Base-by-base conservation (phyloP, 2,888 invertebrate genomes). In the Leptinotarsa juncta region DNA sequence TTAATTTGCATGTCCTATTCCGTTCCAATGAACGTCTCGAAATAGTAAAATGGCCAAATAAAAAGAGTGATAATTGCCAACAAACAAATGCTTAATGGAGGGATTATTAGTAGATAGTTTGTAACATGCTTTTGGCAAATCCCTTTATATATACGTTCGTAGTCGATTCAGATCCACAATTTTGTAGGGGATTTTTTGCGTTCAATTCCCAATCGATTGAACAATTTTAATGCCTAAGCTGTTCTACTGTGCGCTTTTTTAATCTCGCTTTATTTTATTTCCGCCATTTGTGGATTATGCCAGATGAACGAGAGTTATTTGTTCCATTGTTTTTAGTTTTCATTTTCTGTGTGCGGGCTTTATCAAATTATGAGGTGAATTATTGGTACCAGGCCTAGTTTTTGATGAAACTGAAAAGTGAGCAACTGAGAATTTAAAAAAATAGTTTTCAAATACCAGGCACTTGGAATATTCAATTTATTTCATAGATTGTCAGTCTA, bases 31-130 rank as follows among this genome's bases (percentile, higher is more conserved):
- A 32, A 16, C 62, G 42, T 62, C 62, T 62, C 26, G 32, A 26
- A 62, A 62, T 42, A 42, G 42, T n/a, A 18, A 53, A 72, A 71
- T 67, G 65, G 32, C 62, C 26, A 69, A 73, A 77, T 76, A 78
- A 80, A 80, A 78, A 77, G 71, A 71, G 73, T 77, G 79, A 75
- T 77, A 80, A 79, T 78, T 77, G 77, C 74, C 75, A 71, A 77
- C 77, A 78, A 80, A 80, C 78, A 79, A 80, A 77, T 77, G 77
- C 74, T 76, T 77, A 80, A 79, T 80, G 76, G 76, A 75, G 70
- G 79, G 78, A 79, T 80, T 80, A 78, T 77, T 75, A 70, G 70
- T 70, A 71, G 75, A 76, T 78, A 74, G 74, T 72, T 76, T 74
- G 75, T 74, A 71, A 72, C 75, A 72, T 72, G 78, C 72, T 75